These are phyloP conservation scores for Hucho hucho DNA, from an alignment of 2,113 vertebrate species.

Conservation along the genomic window DNA sequence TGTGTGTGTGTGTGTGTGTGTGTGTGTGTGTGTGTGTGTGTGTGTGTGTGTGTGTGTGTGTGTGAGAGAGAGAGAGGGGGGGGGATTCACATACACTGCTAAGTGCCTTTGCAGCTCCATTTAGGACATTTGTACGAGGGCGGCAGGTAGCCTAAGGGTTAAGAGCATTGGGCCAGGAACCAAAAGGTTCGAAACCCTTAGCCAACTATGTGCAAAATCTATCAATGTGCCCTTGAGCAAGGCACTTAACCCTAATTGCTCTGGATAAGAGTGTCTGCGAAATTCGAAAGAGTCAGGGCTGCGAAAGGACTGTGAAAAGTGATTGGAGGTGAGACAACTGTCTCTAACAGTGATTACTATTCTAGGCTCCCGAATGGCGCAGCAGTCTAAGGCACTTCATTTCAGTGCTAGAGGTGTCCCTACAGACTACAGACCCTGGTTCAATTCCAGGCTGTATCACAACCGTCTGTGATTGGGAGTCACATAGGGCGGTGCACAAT, in stretches of 20 bases:
- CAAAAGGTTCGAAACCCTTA: too few species aligned
- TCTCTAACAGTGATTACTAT: background rate
- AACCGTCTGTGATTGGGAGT: too few species aligned
- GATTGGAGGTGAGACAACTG: background rate
- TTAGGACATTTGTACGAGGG: constrained; percentile 36
- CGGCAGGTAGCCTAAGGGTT: background rate
- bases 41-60: constrained; percentile 1
- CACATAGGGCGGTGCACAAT: too few species aligned
- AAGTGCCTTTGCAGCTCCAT: constrained; percentile 33
- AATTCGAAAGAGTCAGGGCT: background rate
- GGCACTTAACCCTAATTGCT: too few species aligned
- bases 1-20: constrained; percentile 22
- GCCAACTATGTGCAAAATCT: too few species aligned
- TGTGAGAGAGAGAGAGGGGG: constrained; percentile 6
- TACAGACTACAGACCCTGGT: too few species aligned
- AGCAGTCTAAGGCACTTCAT: too few species aligned
- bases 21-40: constrained; percentile 9
- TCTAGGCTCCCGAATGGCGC: background rate
- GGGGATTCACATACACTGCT: constrained; percentile 28
- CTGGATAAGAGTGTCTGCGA: too few species aligned
- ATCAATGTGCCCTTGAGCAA: too few species aligned
- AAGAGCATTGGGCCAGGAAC: too few species aligned
- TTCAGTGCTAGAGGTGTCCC: too few species aligned
- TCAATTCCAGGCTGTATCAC: too few species aligned
- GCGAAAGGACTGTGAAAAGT: background rate